phyloP scores from a whole-genome alignment of 2,888 invertebrate genomes.

The Cancer borealis region DNA sequence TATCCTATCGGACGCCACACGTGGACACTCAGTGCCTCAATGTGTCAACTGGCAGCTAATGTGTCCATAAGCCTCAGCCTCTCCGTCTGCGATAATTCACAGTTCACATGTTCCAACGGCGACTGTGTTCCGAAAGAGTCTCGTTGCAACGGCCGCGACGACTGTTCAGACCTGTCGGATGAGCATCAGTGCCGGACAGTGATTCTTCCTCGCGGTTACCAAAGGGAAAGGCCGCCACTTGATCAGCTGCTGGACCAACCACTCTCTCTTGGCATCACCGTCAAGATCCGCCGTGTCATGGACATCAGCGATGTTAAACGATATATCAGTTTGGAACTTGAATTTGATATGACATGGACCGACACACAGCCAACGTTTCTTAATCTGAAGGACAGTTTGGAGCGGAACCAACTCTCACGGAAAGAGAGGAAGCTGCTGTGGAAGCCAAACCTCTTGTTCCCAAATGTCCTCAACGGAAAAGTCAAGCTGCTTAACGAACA shows the following conservation, averaged over 20 bases:
- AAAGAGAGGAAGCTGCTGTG: conserved; percentile 53
- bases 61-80: conserved; percentile 59
- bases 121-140: conserved; percentile 64
- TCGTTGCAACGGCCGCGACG: conserved; percentile 67
- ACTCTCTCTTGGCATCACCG: conserved; percentile 34
- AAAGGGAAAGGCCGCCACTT: conserved; percentile 62
- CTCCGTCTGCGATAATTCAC: conserved; percentile 66
- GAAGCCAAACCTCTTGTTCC: conserved; percentile 56
- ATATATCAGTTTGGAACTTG: conserved; percentile 65
- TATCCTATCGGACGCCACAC: conserved; percentile 67
- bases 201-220: conserved; percentile 65
- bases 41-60: conserved; percentile 60
- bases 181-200: conserved; percentile 64
- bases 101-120: conserved; percentile 70
- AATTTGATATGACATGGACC: conserved; percentile 59
- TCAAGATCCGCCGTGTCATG: conserved; percentile 69
- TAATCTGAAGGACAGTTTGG: conserved; percentile 67
- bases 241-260: conserved; percentile 52
- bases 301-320: conserved; percentile 62
- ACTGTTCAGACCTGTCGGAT: conserved; percentile 72
- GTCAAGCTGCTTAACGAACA: conserved; percentile 61
- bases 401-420: conserved; percentile 65
- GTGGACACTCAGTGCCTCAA: conserved; percentile 64
- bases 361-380: conserved; percentile 59
- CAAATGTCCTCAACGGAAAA: conserved; percentile 68